Evolutionary conservation across 2,888 invertebrate genomes (phyloP), one percentile per base, ranked within the genome.

Genomic region (Tetragnatha montana): DNA sequence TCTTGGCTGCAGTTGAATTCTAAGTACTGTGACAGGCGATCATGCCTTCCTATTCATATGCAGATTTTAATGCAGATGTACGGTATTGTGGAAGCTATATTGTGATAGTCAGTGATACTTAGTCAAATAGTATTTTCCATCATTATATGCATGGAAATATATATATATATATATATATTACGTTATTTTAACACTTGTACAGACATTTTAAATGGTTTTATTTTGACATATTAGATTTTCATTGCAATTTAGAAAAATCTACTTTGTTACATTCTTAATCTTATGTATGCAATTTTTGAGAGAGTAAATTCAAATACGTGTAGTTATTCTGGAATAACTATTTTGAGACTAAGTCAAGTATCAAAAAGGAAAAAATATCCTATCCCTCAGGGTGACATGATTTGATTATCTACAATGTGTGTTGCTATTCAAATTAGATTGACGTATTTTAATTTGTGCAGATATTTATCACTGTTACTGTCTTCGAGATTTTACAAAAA

Each of bases 1-100:
- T 99, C 99, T 10, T 99, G 99, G 99, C 95, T 99, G 93, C 97
- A 98, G 89, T 95, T 99, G 93, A 99, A 99, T 94, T 96, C 97
- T 82, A 96, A 96, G 93, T 98, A 97, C 75, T 97, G 97, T 94
- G 99, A 99, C 94, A 96, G 99, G 85, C 95, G 97, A 92, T 99
- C 99, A 91, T 99, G 99, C 94, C 96, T 99, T 93, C 99, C 99
- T 92, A 96, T 99, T 92, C 99, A 99, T 95, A 97, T 99, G 93
- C 98, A 99, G 94, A 97, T 97, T 92, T 96, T 99, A 92, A 97
- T 99, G 96, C 98, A 98, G 94, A 96, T 99, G 92, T 99, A 99
- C 95, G 98, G 98, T 94, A 96, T 98, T 93, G 96, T 98, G 92
- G 96, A 98, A 92, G 97, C 98, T 92, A 96, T 98, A 93, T 96